phyloP scores from a whole-genome alignment of 2,113 vertebrate species.

The Epinephelus fuscoguttatus region DNA sequence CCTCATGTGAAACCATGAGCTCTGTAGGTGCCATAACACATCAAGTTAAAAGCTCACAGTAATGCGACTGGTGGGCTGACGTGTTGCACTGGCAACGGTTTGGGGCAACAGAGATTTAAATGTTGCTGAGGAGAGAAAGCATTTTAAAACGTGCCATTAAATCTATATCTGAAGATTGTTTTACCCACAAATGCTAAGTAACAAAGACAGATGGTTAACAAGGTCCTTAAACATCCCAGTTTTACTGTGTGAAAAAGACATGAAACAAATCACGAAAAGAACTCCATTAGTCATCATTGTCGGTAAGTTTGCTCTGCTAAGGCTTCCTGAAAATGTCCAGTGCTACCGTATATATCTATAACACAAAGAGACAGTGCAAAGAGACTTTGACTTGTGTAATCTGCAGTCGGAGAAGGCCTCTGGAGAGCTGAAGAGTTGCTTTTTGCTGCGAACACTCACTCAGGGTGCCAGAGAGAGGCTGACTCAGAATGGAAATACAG shows the following conservation, averaged over 20 bases:
- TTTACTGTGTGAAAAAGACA: background rate
- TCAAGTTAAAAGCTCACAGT: slow-evolving; percentile 23
- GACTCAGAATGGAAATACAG: slow-evolving; percentile 41
- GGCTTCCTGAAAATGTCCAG: background rate
- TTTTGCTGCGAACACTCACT: slow-evolving; percentile 52
- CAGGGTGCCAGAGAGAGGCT: slow-evolving; percentile 30
- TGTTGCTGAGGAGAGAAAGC: background rate
- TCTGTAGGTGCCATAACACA: background rate
- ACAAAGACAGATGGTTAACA: background rate
- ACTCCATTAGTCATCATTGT: background rate
- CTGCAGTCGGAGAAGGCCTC: slow-evolving; percentile 41
- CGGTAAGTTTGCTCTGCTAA: background rate
- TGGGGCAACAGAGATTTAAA: slow-evolving; percentile 7
- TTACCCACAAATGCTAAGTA: background rate
- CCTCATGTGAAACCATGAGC: slow-evolving; percentile 16
- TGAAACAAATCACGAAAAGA: background rate
- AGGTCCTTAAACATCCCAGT: background rate
- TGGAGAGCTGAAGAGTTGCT: slow-evolving; percentile 45
- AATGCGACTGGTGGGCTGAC: background rate
- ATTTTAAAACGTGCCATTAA: background rate
- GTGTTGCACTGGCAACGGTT: slow-evolving; percentile 5
- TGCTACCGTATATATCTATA: background rate
- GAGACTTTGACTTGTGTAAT: slow-evolving; percentile 37
- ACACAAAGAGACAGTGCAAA: slow-evolving; percentile 7
- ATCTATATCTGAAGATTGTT: background rate